A percentile compares a stretch with the other conserved stretches of the same genome.
These are phyloP conservation scores for Pangasius larnaudii DNA, from an alignment of 2,797 vertebrate genomes.

Conservation along the genomic window DNA sequence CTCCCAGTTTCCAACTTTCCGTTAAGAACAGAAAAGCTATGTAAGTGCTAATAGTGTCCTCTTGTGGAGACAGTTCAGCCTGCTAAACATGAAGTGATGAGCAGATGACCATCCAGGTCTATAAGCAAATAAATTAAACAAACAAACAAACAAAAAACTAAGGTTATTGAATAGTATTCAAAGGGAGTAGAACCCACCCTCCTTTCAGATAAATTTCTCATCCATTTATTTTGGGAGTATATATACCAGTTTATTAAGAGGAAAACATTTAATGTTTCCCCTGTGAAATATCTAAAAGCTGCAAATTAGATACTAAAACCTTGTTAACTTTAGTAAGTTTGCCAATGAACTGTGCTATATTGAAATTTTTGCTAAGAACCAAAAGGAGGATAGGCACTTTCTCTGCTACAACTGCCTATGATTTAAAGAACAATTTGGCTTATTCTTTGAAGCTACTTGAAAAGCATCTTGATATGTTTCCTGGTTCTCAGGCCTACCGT, in stretches of 20 bases:
- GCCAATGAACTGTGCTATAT: not conserved
- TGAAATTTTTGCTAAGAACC: not conserved
- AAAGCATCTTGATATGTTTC: not conserved
- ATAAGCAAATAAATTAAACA: not conserved
- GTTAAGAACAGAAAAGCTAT: not conserved
- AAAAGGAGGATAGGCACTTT: not conserved
- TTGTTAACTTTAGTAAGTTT: not conserved
- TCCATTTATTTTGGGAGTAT: not conserved
- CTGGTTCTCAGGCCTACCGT: conserved; percentile 76
- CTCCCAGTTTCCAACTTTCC: not conserved
- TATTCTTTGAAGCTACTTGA: not conserved
- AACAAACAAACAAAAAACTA: not conserved
- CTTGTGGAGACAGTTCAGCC: not conserved
- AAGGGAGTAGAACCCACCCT: not conserved
- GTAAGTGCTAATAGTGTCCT: not conserved
- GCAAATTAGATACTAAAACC: not conserved
- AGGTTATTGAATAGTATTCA: not conserved
- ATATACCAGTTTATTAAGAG: not conserved
- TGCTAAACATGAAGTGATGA: not conserved
- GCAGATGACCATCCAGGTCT: not conserved
- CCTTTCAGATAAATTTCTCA: not conserved
- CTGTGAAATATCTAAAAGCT: not conserved
- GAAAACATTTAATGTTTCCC: not conserved
- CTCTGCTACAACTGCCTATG: not conserved
- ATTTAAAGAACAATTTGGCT: not conserved